These are phyloP conservation scores for Ennomos erosarius DNA, from an alignment of 2,888 invertebrate species.

Conservation along the genomic window DNA sequence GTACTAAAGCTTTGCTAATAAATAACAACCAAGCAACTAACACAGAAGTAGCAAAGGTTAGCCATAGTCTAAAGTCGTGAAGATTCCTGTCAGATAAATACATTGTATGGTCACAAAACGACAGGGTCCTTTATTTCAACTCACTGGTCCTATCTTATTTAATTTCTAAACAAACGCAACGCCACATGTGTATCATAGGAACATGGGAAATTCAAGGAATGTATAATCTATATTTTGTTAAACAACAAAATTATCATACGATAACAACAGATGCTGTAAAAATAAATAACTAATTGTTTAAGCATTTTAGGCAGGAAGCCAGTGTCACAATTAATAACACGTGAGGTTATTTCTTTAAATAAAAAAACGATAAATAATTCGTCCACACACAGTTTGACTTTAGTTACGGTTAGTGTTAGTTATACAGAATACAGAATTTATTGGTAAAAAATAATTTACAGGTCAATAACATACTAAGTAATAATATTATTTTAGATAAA, in stretches of 20 bases:
- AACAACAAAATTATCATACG: slow-evolving; percentile 19
- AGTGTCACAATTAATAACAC: slow-evolving; percentile 1
- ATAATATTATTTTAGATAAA: too few relatives aligned
- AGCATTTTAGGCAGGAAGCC: slow-evolving; percentile 10
- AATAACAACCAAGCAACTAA: too few relatives aligned
- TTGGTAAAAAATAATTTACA: too few relatives aligned
- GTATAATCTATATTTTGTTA: slow-evolving; percentile 20
- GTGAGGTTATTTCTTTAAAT: background rate
- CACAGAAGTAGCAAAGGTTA: too few relatives aligned
- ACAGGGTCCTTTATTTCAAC: background rate
- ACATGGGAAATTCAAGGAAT: slow-evolving; percentile 19
- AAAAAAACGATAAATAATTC: background rate
- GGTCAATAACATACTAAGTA: too few relatives aligned
- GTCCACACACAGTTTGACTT: too few relatives aligned
- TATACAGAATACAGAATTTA: too few relatives aligned
- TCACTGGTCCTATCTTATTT: slow-evolving; percentile 3
- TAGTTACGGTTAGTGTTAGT: too few relatives aligned
- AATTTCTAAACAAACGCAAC: slow-evolving; percentile 1
- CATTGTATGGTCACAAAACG: background rate
- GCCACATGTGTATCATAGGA: slow-evolving; percentile 4
- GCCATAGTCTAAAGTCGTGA: too few relatives aligned
- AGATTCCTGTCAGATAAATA: slow-evolving; percentile 16
- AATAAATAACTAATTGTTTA: slow-evolving; percentile 12
- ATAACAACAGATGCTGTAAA: slow-evolving; percentile 29
- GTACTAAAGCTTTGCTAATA: too few relatives aligned